A percentile compares a stretch with the other conserved stretches of the same genome.
These are phyloP conservation scores for Anoura caudifer DNA, from an alignment of 2,113 vertebrate genomes.

Conservation along the genomic window DNA sequence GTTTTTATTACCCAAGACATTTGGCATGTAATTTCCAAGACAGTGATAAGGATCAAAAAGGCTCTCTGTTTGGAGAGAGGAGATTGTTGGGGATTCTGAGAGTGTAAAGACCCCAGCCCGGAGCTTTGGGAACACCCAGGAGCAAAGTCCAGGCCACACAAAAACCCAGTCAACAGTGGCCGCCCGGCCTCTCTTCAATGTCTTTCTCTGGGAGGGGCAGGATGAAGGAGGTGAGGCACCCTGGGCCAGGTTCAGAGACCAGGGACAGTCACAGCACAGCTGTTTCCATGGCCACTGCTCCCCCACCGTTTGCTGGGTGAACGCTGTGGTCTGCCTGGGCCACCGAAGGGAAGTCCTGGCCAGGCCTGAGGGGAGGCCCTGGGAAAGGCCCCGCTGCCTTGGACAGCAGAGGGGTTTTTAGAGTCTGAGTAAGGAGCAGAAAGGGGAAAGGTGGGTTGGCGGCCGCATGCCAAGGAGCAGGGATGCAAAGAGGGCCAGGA, in stretches of 20 bases:
- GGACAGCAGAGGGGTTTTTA: not conserved
- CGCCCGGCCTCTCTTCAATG: not conserved
- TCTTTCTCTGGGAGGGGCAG: not conserved
- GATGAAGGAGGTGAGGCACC: no score
- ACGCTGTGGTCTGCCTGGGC: not conserved
- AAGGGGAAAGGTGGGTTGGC: not conserved
- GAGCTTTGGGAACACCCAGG: not conserved
- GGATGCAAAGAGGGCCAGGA: not conserved
- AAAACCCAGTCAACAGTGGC: not conserved
- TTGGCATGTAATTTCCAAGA: not conserved
- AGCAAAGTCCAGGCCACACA: not conserved
- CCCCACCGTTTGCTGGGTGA: not conserved
- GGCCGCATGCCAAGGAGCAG: not conserved
- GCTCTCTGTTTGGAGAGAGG: not conserved
- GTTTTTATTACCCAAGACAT: conserved; percentile 19
- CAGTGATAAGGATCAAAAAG: not conserved
- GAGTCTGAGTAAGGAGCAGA: not conserved
- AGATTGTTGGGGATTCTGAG: not conserved
- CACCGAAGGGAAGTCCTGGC: conserved; percentile 12
- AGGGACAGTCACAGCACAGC: not conserved
- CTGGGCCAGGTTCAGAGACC: not conserved
- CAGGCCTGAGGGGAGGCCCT: not conserved
- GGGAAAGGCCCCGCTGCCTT: not conserved
- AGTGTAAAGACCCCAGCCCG: not conserved
- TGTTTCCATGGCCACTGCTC: accelerated